Evolutionary conservation across 2,888 invertebrate species (phyloP), one percentile per base, ranked within the genome.

Genomic region (Scaptodrosophila latifasciaeformis): DNA sequence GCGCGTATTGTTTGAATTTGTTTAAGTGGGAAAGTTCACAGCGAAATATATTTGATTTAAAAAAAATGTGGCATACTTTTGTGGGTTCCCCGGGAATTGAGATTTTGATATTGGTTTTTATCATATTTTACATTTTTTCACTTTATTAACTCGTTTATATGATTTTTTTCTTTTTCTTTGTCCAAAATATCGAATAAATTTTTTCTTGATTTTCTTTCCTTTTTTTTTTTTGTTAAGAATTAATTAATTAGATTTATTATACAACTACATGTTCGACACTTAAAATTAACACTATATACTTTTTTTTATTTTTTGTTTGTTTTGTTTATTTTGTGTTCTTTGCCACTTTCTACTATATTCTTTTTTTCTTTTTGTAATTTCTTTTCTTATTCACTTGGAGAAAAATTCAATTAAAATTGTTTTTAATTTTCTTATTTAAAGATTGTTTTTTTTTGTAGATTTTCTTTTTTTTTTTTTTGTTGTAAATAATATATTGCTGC

Each of bases 241-340:
- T 51, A 62, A 50, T 50, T 54, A 50, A 49, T 60, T 63, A 59
- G 50, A 66, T 72, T 71, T 63, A 71, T 69, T 78, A 75, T 63
- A 80, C 75, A 77, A 60, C 75, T 75, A 75, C 64, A 37, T 48
- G 44, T 30, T 59, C 59, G 58, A 62, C 59, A 54, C 79, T 75
- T 80, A 75, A 59, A 70, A 42, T 65, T 53, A 65, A 54, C 61
- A 63, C 57, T 64, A 50, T 65, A 62, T 47, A 37, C 13, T 13
- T 2, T 40, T 29, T 27, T n/a, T 43, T 15, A 39, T 5, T 39
- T 15, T 12, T 39, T 12, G 10, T 17, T 39, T n/a, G 15, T 39
- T 17, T 29, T 24, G n/a, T 39, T 17, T 17, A n/a, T n/a, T n/a
- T n/a, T n/a, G n/a, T n/a, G n/a, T 40, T 24, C 12, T 46, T 34